Conservation (phyloP, 2,113 vertebrate genomes). For the Gambusia holbrooki region DNA sequence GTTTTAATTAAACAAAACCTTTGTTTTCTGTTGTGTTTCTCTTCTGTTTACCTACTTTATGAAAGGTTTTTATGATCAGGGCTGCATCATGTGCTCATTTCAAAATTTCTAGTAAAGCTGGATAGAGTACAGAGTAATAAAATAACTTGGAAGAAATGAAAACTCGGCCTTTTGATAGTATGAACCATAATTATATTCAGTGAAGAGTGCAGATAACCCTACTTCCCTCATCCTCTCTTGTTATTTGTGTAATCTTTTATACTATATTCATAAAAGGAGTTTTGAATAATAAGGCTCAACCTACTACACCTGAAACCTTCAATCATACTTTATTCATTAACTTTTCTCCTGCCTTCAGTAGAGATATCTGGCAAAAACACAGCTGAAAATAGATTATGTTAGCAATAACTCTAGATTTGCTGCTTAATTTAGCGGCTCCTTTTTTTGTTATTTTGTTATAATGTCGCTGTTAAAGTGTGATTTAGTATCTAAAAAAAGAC, state of each 20-base stretch:
- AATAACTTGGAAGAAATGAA: constrained; percentile 31
- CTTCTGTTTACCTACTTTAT: constrained; percentile 18
- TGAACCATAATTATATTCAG: constrained; percentile 18
- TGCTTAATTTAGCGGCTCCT: neutral
- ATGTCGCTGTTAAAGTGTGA: too few relatives aligned
- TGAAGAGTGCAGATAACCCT: constrained; percentile 1
- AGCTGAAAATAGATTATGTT: neutral
- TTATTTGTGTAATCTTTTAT: constrained; percentile 4
- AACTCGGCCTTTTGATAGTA: neutral
- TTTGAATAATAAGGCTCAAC: neutral
- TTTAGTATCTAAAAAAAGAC: too few relatives aligned
- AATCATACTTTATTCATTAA: constrained; percentile 3
- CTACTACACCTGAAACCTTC: neutral
- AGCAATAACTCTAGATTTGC: neutral
- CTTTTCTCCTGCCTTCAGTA: neutral
- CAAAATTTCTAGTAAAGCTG: constrained; percentile 11
- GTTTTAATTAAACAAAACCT: constrained; percentile 44
- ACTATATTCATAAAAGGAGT: constrained; percentile 10
- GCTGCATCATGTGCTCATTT: constrained; percentile 22
- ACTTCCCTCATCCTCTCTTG: neutral
- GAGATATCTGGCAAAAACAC: neutral
- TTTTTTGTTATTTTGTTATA: neutral
- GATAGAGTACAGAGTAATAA: constrained; percentile 32
- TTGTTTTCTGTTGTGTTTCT: neutral
- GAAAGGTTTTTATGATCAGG: neutral